Percentiles rank a stretch among this genome's conserved stretches.
phyloP scores from a whole-genome alignment of 2,113 vertebrate species.

The Helogale parvula region DNA sequence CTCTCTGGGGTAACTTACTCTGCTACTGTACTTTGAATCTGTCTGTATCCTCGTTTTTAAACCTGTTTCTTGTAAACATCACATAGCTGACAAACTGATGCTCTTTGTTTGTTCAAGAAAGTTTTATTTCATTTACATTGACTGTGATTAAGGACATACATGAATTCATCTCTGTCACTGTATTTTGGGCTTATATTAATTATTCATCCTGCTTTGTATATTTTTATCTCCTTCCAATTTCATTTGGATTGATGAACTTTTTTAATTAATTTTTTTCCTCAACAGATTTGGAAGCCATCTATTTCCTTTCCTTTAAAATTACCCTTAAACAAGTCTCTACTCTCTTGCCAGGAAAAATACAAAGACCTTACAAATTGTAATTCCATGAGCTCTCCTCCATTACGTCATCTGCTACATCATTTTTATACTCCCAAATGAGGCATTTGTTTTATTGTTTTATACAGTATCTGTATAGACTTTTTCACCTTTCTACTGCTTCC shows the following conservation, averaged over 20 bases:
- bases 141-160: not conserved
- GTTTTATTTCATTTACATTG: not conserved
- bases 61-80: not conserved
- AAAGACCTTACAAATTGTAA: not conserved
- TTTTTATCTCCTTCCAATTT: not conserved
- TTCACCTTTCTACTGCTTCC: not conserved
- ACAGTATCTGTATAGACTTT: not conserved
- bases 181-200: not conserved
- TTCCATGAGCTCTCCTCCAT: not conserved
- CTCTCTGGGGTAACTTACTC: not conserved
- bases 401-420: not conserved
- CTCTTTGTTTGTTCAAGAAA: not conserved
- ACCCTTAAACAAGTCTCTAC: not conserved
- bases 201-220: not conserved
- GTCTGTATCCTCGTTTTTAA: not conserved
- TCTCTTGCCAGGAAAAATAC: not conserved
- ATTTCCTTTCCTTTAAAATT: constrained; percentile 25
- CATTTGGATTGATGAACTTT: not conserved
- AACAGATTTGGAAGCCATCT: not conserved
- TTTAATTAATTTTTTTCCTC: not conserved
- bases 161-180: not conserved
- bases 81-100: not conserved
- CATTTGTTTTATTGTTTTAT: not conserved
- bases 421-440: not conserved
- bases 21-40: not conserved